phyloP scores from a whole-genome alignment of 2,888 invertebrate species.

The Agrochola circellaris region DNA sequence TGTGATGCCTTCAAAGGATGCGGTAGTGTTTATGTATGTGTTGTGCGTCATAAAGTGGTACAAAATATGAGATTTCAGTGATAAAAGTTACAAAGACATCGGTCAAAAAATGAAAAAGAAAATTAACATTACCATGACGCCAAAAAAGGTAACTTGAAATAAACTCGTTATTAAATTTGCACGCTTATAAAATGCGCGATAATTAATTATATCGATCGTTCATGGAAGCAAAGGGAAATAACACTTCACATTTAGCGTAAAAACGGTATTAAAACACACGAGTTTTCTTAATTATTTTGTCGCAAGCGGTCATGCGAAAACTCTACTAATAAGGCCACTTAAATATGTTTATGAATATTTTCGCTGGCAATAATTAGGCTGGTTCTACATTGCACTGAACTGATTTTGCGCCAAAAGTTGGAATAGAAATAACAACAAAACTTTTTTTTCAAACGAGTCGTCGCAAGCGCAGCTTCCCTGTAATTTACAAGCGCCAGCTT shows the following conservation, averaged over 20 bases:
- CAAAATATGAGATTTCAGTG: constrained; percentile 48
- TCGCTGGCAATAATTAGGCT: constrained; percentile 33
- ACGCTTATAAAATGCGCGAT: constrained; percentile 13
- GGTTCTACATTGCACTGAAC: constrained; percentile 25
- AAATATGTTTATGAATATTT: constrained; percentile 49
- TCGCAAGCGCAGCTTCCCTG: constrained; percentile 15
- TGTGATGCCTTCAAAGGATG: constrained; percentile 55
- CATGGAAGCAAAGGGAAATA: constrained; percentile 33
- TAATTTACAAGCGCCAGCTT: background rate
- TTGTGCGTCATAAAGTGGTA: constrained; percentile 33
- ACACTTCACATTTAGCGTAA: constrained; percentile 31
- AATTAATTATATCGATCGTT: constrained; percentile 23
- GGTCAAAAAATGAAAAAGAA: constrained; percentile 73
- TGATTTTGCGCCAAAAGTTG: background rate
- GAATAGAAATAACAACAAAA: background rate
- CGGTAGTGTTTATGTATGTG: constrained; percentile 48
- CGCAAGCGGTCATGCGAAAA: constrained; percentile 59
- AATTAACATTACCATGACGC: constrained; percentile 70
- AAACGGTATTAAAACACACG: constrained; percentile 20
- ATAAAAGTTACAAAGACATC: constrained; percentile 13
- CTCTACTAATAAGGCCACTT: constrained; percentile 42
- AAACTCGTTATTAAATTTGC: background rate
- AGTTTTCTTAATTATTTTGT: constrained; percentile 52
- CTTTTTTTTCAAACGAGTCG: background rate
- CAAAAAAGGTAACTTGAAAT: constrained; percentile 71